phyloP scores from a whole-genome alignment of 2,888 invertebrate species.

The Aphrophora alni region DNA sequence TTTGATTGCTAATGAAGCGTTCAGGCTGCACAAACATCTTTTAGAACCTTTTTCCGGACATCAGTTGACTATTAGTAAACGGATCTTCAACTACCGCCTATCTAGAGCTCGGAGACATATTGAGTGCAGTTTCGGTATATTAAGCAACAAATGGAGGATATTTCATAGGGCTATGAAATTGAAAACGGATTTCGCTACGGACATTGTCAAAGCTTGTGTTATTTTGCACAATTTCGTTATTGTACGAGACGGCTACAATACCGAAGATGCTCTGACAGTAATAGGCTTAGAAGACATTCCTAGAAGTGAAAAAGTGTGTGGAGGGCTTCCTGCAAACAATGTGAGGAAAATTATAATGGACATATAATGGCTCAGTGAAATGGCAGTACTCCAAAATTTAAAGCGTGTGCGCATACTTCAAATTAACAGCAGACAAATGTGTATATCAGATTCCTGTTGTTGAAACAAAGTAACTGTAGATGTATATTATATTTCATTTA shows the following conservation, averaged over 20 bases:
- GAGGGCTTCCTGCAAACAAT: constrained; percentile 19
- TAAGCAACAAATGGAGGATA: constrained; percentile 52
- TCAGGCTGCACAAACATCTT: constrained; percentile 45
- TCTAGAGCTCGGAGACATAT: constrained; percentile 50
- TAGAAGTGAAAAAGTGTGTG: neutral
- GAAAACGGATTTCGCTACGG: constrained; percentile 46
- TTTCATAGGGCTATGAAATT: constrained; percentile 47
- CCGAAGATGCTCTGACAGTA: constrained; percentile 24
- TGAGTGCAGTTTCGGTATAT: constrained; percentile 52
- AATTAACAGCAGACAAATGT: no score
- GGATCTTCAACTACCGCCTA: constrained; percentile 47
- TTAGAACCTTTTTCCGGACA: constrained; percentile 47
- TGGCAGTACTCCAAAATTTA: constrained; percentile 22
- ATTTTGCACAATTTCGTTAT: constrained; percentile 46
- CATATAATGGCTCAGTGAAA: constrained; percentile 12
- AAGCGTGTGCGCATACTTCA: constrained; percentile 9
- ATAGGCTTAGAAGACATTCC: constrained; percentile 18
- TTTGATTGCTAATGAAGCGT: constrained; percentile 52
- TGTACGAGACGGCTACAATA: constrained; percentile 20
- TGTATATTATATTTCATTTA: no score
- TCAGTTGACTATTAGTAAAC: constrained; percentile 41
- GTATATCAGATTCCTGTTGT: no score
- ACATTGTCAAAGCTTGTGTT: constrained; percentile 49
- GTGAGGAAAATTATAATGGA: constrained; percentile 23
- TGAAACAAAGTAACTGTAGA: no score